Conservation (phyloP, 1,140 invertebrate genomes). For the Elymnias hypermnestra region DNA sequence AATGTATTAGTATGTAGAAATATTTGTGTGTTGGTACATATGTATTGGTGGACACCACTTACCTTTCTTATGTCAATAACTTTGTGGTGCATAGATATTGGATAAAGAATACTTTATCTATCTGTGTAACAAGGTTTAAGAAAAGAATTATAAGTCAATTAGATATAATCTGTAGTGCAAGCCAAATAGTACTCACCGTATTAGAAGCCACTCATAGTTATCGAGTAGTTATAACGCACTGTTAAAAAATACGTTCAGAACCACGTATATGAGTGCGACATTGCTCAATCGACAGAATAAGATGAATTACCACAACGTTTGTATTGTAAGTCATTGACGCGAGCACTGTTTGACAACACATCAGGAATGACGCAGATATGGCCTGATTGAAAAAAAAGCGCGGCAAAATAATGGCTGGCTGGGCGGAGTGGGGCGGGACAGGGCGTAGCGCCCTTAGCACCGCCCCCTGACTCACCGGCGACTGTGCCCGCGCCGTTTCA, state of each 20-base stretch:
- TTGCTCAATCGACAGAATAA: conserved; percentile 8
- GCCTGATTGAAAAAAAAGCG: conserved; percentile 65
- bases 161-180: background rate
- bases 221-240: background rate
- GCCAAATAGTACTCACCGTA: background rate
- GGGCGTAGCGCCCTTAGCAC: conserved; percentile 68
- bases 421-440: conserved; percentile 61
- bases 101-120: too few relatives aligned
- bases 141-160: background rate
- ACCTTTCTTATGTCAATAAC: too few relatives aligned
- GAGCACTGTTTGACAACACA: conserved; percentile 67
- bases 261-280: conserved; percentile 3
- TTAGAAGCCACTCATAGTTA: background rate
- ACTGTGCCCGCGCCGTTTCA: conserved; percentile 34
- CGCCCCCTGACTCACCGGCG: conserved; percentile 61
- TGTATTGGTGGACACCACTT: too few relatives aligned
- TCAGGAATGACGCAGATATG: conserved; percentile 51
- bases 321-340: conserved; percentile 41
- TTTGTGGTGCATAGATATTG: too few relatives aligned
- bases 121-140: too few relatives aligned
- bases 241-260: background rate
- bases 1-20: too few relatives aligned
- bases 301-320: conserved; percentile 9
- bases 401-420: conserved; percentile 62
- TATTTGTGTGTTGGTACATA: too few relatives aligned